Evolutionary conservation across 2,113 vertebrate genomes (phyloP), one percentile per base, ranked within the genome.

Genomic region (Stercorarius parasiticus): DNA sequence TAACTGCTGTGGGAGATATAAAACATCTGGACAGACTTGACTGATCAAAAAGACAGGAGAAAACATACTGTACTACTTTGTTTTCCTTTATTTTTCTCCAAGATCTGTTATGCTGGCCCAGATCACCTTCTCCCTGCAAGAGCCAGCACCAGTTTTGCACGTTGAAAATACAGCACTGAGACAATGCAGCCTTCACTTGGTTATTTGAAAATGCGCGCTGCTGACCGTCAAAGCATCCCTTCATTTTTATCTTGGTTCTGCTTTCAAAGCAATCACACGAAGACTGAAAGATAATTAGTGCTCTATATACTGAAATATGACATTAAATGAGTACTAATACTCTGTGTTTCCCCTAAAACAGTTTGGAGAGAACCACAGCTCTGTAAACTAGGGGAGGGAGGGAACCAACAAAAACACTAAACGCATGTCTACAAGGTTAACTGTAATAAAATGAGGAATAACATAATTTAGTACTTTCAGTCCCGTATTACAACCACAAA

Each of bases 121-220:
- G 36, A 77, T 59, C 42, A 79, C 16, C 15, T 38, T 32, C 17
- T 79, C 56, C 52, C 66, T 66, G 36, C 26, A 56, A 42, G 34
- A 53, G 42, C 50, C 40, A 27, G 36, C 27, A 30, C 27, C 72
- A 34, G 30, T 22, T 52, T 20, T 40, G 42, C 26, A 30, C 2
- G 1, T 2, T 36, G 65, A 72, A 76, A 91, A 77, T 1, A 14
- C 2, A 62, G 40, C 80, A 86, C 34, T 25, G 56, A 42, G 49
- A 76, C 36, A 74, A 32, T 1, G 15, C 47, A 88, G 5, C 30
- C 52, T 34, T 42, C 81, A 30, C 0, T 0, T 10, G 32, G 61
- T 26, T 9, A 53, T 13, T 26, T 17, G 20, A 45, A 79, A 74
- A 58, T 1, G 0, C 1, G 10, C 1, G 2, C 0, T 67, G 65